Percentiles rank a stretch among this genome's conserved stretches.
phyloP scores from a whole-genome alignment of 2,113 vertebrate genomes.

The Pipa parva region DNA sequence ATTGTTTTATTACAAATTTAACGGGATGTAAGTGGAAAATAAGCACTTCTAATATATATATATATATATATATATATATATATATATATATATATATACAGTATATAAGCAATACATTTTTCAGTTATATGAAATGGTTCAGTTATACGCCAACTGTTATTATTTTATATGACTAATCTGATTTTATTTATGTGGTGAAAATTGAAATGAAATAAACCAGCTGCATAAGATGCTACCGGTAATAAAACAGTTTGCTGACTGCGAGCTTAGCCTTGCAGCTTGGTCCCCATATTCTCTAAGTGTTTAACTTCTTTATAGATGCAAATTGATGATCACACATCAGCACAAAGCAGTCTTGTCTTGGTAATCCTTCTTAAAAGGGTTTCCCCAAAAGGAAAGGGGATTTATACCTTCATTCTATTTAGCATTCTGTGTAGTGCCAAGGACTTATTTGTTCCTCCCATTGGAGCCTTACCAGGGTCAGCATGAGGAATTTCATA shows the following conservation, averaged over 20 bases:
- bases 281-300: conserved; percentile 24
- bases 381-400: background rate
- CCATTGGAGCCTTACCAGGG: conserved; percentile 27
- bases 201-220: background rate
- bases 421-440: conserved; percentile 40
- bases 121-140: too few species aligned
- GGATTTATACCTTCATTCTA: conserved; percentile 31
- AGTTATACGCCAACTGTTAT: too few species aligned
- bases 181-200: too few species aligned
- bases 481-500: conserved; percentile 37
- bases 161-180: too few species aligned
- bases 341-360: background rate
- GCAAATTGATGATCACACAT: background rate
- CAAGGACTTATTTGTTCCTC: conserved; percentile 37
- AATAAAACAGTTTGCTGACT: conserved; percentile 20
- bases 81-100: too few species aligned
- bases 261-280: conserved; percentile 19
- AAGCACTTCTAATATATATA: too few species aligned
- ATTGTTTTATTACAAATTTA: too few species aligned
- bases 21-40: too few species aligned
- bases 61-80: too few species aligned
- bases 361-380: background rate
- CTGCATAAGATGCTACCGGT: background rate
- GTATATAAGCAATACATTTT: too few species aligned
- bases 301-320: background rate